Conservation (phyloP, 2,888 invertebrate genomes). For the Diaphora mendica region DNA sequence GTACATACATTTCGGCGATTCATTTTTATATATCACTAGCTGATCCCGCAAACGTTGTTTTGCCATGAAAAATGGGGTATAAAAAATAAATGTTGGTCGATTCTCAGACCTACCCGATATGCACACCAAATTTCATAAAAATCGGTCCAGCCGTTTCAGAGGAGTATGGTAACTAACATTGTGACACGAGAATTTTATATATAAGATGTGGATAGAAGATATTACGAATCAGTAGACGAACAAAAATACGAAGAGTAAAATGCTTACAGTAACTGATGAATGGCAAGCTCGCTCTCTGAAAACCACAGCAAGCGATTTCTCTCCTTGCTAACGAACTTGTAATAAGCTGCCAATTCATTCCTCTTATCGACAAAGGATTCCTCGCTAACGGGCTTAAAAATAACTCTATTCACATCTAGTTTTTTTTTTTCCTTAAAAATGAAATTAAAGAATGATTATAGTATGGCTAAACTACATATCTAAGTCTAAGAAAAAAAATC, state of each 20-base stretch:
- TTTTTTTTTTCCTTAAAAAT: background rate
- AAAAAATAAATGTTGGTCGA: too few relatives aligned
- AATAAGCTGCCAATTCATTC: constrained; percentile 19
- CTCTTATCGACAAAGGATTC: background rate
- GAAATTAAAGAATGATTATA: background rate
- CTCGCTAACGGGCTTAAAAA: constrained; percentile 1
- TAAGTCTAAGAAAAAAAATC: too few relatives aligned
- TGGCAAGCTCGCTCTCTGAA: constrained; percentile 5
- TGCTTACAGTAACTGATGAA: constrained; percentile 8
- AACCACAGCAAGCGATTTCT: constrained; percentile 13
- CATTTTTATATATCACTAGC: too few relatives aligned
- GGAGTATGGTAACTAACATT: too few relatives aligned
- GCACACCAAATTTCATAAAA: too few relatives aligned
- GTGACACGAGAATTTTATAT: too few relatives aligned
- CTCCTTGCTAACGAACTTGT: constrained; percentile 11
- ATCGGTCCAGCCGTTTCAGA: too few relatives aligned
- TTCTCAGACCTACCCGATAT: too few relatives aligned
- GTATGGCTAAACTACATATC: background rate
- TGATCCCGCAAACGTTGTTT: too few relatives aligned
- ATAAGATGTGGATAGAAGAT: too few relatives aligned
- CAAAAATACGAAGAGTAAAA: background rate
- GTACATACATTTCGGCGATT: too few relatives aligned
- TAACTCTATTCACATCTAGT: background rate
- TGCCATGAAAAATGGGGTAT: too few relatives aligned
- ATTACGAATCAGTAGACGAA: background rate